Conservation (phyloP, 2,797 vertebrate genomes). For the Platyrinchus mystaceus region DNA sequence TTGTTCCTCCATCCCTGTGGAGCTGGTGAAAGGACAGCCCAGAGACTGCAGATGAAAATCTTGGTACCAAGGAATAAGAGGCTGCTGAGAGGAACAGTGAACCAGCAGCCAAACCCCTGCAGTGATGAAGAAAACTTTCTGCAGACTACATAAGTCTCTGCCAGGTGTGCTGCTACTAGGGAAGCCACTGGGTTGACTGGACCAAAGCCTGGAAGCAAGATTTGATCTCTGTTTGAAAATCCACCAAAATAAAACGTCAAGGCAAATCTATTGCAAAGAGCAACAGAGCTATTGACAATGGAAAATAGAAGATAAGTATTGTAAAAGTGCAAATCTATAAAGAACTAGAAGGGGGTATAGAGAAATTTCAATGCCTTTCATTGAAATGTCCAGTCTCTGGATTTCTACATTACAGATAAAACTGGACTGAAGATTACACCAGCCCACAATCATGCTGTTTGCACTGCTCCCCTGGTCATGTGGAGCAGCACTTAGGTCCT, state of each 20-base stretch:
- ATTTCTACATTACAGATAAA: not conserved
- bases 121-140: not conserved
- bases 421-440: not conserved
- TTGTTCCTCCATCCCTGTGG: not conserved
- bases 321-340: not conserved
- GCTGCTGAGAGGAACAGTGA: not conserved
- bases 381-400: not conserved
- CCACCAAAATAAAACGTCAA: not conserved
- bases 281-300: not conserved
- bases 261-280: not conserved
- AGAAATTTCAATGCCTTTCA: not conserved
- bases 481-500: not conserved
- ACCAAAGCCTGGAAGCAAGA: not conserved
- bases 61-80: not conserved
- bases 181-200: slow-evolving; percentile 8
- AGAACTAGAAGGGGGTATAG: not conserved
- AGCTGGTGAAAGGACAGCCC: slow-evolving; percentile 13
- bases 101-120: slow-evolving; percentile 4
- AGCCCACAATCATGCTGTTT: not conserved
- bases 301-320: not conserved
- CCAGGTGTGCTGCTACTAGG: slow-evolving; percentile 29
- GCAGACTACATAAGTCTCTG: not conserved
- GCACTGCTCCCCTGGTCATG: not conserved
- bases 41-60: slow-evolving; percentile 49
- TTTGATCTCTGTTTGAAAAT: not conserved